These are phyloP conservation scores for Sinella curviseta DNA, from an alignment of 1,140 invertebrate genomes.

Conservation along the genomic window DNA sequence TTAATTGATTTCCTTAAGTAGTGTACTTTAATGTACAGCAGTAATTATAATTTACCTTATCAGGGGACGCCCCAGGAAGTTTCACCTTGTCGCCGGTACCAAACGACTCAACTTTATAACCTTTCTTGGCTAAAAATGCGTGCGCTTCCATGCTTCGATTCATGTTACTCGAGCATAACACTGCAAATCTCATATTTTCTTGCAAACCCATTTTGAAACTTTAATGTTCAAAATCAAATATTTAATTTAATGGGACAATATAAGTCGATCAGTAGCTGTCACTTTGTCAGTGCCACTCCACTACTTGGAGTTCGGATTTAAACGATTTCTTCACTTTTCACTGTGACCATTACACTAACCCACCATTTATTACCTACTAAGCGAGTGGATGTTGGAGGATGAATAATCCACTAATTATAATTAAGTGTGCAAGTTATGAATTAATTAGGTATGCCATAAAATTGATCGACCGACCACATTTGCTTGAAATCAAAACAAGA, in stretches of 20 bases:
- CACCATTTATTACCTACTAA: no score
- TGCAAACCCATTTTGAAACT: conserved; percentile 31
- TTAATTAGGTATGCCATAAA: no score
- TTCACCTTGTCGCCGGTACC: conserved; percentile 98
- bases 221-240: not conserved
- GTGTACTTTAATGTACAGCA: not conserved
- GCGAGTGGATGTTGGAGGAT: no score
- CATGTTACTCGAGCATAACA: conserved; percentile 99
- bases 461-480: no score
- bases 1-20: no score
- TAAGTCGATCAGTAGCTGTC: not conserved
- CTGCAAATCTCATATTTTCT: conserved; percentile 72
- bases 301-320: no score
- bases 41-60: conserved; percentile 60
- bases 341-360: no score
- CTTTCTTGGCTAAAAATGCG: conserved; percentile 93
- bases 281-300: not conserved
- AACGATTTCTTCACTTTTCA: no score
- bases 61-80: conserved; percentile 88
- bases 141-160: conserved; percentile 99
- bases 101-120: conserved; percentile 93
- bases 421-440: no score
- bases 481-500: no score
- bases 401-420: no score
- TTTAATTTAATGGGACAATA: not conserved